Evolutionary conservation across 1,140 invertebrate species (phyloP).

Genomic region (Apolygus lucorum): DNA sequence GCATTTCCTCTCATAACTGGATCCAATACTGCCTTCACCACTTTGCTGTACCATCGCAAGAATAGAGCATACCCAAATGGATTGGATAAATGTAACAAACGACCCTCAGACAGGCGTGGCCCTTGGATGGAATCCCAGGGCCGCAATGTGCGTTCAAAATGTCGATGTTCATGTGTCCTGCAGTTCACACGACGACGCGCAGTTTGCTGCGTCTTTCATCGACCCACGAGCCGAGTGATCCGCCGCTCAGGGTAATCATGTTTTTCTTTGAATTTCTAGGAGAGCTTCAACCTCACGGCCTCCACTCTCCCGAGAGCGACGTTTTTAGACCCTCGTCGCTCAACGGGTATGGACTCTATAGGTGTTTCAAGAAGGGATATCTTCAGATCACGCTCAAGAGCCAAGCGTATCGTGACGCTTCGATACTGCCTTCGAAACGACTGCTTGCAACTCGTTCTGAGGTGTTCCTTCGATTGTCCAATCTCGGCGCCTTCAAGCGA

Average conservation of each 20-base stretch:
- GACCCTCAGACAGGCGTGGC: constrained; percentile 52
- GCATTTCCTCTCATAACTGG: not conserved
- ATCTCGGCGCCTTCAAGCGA: too few relatives aligned
- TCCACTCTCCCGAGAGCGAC: too few relatives aligned
- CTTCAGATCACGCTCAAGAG: not conserved
- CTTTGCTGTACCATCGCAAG: not conserved
- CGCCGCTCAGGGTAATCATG: constrained; percentile 46
- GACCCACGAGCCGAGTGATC: constrained; percentile 67
- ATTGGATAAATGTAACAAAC: constrained; percentile 11
- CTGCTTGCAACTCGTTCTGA: not conserved
- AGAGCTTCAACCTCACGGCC: not conserved
- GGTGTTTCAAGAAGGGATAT: not conserved
- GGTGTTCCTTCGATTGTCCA: too few relatives aligned
- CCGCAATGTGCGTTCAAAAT: constrained; percentile 69
- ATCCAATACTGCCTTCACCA: not conserved
- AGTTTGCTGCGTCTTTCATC: constrained; percentile 77
- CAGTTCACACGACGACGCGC: constrained; percentile 69
- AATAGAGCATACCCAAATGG: too few relatives aligned
- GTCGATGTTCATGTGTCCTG: constrained; percentile 71
- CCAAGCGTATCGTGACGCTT: not conserved
- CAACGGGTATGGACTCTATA: too few relatives aligned
- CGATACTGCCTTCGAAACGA: not conserved
- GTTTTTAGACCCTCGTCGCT: too few relatives aligned
- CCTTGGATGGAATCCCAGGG: constrained; percentile 43
- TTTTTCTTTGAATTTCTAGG: not conserved